Base-by-base conservation (phyloP, 2,888 invertebrate species). In the Ectemnius cavifrons region DNA sequence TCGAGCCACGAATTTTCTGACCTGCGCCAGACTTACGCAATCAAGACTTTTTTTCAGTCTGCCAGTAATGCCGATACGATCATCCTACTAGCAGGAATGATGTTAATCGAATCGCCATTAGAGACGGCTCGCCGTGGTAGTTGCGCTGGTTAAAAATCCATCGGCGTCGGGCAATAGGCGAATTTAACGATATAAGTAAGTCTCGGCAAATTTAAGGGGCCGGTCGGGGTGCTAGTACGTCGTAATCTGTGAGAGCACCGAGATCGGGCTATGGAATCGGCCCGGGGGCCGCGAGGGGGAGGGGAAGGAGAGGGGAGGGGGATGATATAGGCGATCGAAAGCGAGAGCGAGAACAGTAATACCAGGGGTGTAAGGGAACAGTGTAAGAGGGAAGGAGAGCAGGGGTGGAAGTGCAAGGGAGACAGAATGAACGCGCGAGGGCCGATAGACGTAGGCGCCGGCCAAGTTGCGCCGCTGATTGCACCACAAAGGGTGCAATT, bases 401-500 rank as follows among this genome's bases (percentile, higher is more conserved):
- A 62, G 67, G 68, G 49, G 75, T 61, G 71, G 37, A 18, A 47
- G 71, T 46, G 65, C 67, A 63, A 63, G 63, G 65, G 67, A 71
- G 71, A 68, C 59, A 56, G 67, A 67, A 63, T 58, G 71, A 73
- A 69, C 72, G 70, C 69, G 68, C 80, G 78, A 77, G 84, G 79
- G 78, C 85, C 78, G 83, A 84, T 83, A 82, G 84, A 83, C 76
- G 77, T 83, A 85, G 87, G 86, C 87, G 86, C 85, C 87, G 84
- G 84, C 82, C 87, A 89, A 90, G 89, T 90, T 89, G 90, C 87
- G 89, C 87, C 89, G 89, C 89, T 90, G 91, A 91, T 91, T 91
- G 90, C 91, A 89, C 90, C 90, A 91, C 91, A 91, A 91, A 91
- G 91, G 90, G 89, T 90, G 90, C 91, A 91, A 90, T 91, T 91